Conservation (phyloP, 2,888 invertebrate species). For the Drosophila neutralis region DNA sequence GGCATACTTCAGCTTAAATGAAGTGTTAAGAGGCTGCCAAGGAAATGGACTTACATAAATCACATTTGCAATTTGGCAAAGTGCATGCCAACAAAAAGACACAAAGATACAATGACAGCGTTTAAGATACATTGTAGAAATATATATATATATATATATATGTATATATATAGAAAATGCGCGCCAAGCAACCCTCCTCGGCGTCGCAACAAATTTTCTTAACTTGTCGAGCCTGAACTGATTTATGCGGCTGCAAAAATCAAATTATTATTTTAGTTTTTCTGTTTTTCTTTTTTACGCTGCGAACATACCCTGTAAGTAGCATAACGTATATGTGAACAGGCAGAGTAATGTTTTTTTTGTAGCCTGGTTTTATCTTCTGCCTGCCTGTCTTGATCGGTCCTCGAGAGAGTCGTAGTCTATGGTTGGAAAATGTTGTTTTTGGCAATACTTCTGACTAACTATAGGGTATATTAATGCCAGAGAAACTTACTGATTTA, state of each 20-base stretch:
- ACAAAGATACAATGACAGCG: constrained; percentile 41
- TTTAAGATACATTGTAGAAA: constrained; percentile 41
- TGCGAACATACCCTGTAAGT: constrained; percentile 33
- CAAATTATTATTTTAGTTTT: constrained; percentile 66
- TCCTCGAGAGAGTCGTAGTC: neutral
- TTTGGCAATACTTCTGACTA: neutral
- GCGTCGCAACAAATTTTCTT: constrained; percentile 31
- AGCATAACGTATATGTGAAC: neutral
- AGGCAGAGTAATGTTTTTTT: neutral
- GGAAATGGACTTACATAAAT: constrained; percentile 63
- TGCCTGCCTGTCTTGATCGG: neutral
- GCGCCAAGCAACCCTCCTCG: constrained; percentile 53
- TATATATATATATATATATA: neutral
- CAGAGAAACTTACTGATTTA: neutral
- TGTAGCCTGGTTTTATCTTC: neutral
- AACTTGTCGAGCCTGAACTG: constrained; percentile 57
- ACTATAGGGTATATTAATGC: constrained; percentile 4
- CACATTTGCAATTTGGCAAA: constrained; percentile 79
- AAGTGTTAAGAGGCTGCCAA: constrained; percentile 69
- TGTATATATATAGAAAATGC: constrained; percentile 7
- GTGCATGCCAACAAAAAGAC: constrained; percentile 57
- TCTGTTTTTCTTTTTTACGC: neutral
- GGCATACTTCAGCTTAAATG: constrained; percentile 66
- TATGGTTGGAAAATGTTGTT: neutral
- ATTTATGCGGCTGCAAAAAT: constrained; percentile 69